A percentile compares a stretch with the other conserved stretches of the same genome.
These are phyloP conservation scores for Clarias platycephalus DNA, from an alignment of 2,797 vertebrate species.

Conservation along the genomic window DNA sequence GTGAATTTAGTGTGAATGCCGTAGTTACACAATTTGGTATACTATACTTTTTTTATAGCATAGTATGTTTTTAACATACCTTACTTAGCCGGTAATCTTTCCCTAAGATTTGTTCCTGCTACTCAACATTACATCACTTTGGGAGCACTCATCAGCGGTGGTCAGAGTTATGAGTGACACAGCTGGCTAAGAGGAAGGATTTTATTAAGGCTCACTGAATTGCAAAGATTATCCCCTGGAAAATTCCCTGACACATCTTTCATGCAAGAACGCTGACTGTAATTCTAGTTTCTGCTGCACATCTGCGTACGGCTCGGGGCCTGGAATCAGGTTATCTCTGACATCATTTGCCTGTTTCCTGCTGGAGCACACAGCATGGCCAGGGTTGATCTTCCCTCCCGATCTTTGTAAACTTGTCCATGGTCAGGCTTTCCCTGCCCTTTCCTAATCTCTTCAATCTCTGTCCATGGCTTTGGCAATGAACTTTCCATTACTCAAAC, in stretches of 20 bases:
- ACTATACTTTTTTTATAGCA: background rate
- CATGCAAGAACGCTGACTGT: constrained; percentile 39
- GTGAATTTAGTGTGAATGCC: background rate
- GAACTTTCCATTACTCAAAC: constrained; percentile 45
- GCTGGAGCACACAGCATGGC: constrained; percentile 20
- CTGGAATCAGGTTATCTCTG: constrained; percentile 48
- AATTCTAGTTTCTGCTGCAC: constrained; percentile 35
- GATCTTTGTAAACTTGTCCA: constrained; percentile 48
- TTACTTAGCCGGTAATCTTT: background rate
- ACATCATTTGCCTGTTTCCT: constrained; percentile 51
- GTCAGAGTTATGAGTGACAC: constrained; percentile 33
- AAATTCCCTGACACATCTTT: constrained; percentile 55
- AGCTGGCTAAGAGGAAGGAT: constrained; percentile 39
- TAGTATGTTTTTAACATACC: background rate
- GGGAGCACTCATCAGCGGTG: constrained; percentile 17
- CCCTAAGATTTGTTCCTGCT: background rate
- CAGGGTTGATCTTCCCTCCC: constrained; percentile 32
- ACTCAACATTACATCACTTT: constrained; percentile 19
- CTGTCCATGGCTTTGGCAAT: constrained; percentile 26
- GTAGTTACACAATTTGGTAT: background rate
- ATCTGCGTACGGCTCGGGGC: constrained; percentile 31
- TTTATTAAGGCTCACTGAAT: constrained; percentile 48
- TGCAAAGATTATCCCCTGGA: constrained; percentile 47
- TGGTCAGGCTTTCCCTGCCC: constrained; percentile 31
- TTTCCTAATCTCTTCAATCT: constrained; percentile 48